These are phyloP conservation scores for Tursiops truncatus DNA, from an alignment of 2,113 vertebrate genomes.

Conservation along the genomic window DNA sequence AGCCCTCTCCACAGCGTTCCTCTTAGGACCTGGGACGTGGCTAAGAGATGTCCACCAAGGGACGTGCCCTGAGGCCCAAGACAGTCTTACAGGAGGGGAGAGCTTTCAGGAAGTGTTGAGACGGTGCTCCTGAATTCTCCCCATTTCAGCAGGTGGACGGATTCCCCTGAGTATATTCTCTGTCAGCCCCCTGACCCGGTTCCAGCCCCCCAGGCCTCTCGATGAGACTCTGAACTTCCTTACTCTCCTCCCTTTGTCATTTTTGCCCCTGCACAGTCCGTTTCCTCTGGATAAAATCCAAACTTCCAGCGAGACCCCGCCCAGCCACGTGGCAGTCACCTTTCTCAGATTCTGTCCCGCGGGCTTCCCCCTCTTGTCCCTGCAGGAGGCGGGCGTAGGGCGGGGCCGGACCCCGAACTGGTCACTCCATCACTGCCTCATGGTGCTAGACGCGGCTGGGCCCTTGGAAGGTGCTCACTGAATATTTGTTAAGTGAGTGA, in stretches of 20 bases:
- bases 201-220: not conserved
- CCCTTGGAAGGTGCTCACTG: not conserved
- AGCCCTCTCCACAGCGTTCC: not conserved
- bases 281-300: not conserved
- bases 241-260: not conserved
- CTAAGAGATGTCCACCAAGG: not conserved
- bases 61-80: not conserved
- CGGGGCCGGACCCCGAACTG: accelerated
- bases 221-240: not conserved
- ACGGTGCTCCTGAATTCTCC: not conserved
- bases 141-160: not conserved
- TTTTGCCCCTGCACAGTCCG: not conserved
- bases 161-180: not conserved
- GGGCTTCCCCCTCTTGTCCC: not conserved
- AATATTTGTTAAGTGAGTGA: not conserved
- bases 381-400: not conserved
- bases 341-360: not conserved
- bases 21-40: not conserved
- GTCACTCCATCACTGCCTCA: not conserved
- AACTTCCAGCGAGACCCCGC: not conserved
- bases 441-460: not conserved
- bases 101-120: not conserved
- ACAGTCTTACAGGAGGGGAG: not conserved
- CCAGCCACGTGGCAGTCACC: not conserved
- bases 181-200: not conserved